Conservation (phyloP, 2,888 invertebrate species). For the Xestia rhomboidea region DNA sequence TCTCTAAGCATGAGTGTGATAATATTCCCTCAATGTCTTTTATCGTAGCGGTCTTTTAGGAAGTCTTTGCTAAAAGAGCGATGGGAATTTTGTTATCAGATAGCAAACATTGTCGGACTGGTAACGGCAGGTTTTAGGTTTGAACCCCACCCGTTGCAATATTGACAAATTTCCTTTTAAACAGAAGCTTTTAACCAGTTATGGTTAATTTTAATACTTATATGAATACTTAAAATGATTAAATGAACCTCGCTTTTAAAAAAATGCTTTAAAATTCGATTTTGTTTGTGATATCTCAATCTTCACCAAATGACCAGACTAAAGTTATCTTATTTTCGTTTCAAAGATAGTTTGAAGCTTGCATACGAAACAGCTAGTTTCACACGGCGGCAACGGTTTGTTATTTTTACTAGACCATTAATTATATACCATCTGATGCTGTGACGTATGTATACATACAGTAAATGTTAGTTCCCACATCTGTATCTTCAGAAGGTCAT, state of each 20-base stretch:
- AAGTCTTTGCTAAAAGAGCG: too few species aligned
- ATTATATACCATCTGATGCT: conserved; percentile 50
- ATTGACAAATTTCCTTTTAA: not conserved
- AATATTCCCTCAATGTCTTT: too few species aligned
- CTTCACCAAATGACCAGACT: not conserved
- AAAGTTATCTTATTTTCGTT: conserved; percentile 22
- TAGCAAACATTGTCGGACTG: too few species aligned
- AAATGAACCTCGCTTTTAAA: not conserved
- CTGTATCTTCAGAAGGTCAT: conserved; percentile 14
- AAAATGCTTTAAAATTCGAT: not conserved
- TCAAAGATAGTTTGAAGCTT: conserved; percentile 13
- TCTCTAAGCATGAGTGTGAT: too few species aligned
- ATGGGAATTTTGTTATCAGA: too few species aligned
- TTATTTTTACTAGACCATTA: conserved; percentile 54
- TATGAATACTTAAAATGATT: not conserved
- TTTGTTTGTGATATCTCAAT: not conserved
- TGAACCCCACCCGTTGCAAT: not conserved
- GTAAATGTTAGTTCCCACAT: conserved; percentile 42
- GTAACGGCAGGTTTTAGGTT: not conserved
- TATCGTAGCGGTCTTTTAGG: too few species aligned
- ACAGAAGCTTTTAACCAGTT: not conserved
- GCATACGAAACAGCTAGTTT: conserved; percentile 28
- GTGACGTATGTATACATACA: conserved; percentile 45
- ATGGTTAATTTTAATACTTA: not conserved
- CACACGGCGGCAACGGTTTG: conserved; percentile 43